Conservation (phyloP, 2,888 invertebrate species). For the Eristalinus sepulchralis region DNA sequence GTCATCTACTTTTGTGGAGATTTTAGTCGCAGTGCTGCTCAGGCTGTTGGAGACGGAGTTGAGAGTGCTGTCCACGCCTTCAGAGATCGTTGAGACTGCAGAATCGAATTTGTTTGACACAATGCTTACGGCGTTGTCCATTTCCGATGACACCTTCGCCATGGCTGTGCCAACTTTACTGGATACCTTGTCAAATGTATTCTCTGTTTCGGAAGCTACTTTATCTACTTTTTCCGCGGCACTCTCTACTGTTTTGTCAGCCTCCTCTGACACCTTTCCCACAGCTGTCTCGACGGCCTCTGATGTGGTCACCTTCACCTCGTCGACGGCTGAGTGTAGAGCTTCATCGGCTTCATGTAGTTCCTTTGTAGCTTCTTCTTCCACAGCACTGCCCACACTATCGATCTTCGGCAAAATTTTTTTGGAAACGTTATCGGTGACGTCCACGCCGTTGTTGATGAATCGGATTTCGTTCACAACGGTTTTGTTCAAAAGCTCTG, state of each 20-base stretch:
- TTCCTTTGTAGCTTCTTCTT: conserved; percentile 66
- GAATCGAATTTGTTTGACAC: conserved; percentile 55
- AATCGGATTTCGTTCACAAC: conserved; percentile 79
- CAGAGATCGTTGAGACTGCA: conserved; percentile 40
- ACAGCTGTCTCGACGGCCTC: conserved; percentile 1
- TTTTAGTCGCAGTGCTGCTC: conserved; percentile 35
- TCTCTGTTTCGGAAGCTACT: conserved; percentile 26
- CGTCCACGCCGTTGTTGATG: conserved; percentile 80
- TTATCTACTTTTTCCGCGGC: conserved; percentile 36
- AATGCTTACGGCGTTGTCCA: conserved; percentile 34
- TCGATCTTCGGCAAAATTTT: conserved; percentile 71
- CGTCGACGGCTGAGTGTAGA: conserved; percentile 57
- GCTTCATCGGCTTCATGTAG: conserved; percentile 43
- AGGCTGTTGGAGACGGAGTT: conserved; percentile 42
- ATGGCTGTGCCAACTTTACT: conserved; percentile 25
- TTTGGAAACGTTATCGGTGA: conserved; percentile 77
- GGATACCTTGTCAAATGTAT: conserved; percentile 42
- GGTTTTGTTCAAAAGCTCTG: conserved; percentile 76
- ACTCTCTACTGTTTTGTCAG: conserved; percentile 45
- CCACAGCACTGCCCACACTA: conserved; percentile 72
- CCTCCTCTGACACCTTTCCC: conserved; percentile 15
- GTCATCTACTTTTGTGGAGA: conserved; percentile 56
- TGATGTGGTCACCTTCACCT: conserved; percentile 32
- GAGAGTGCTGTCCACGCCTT: conserved; percentile 55
- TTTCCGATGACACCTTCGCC: conserved; percentile 28